Percentiles rank a stretch among this genome's conserved stretches.
Conservation (phyloP, 2,888 invertebrate species). For the Nudaria mundana region DNA sequence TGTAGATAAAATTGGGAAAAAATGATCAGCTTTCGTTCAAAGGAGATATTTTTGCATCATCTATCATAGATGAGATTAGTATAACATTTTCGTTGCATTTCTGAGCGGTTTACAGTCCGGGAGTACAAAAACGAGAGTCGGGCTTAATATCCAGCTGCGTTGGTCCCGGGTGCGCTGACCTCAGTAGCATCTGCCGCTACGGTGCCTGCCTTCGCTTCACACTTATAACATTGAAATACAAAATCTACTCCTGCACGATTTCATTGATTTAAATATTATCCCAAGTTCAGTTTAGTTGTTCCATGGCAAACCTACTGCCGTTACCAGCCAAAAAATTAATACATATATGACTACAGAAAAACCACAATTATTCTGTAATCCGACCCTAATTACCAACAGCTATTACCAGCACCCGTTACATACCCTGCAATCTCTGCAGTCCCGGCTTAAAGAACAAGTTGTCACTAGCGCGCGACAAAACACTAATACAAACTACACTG, state of each 20-base stretch:
- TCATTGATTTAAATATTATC: conserved; percentile 13
- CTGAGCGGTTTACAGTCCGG: conserved; percentile 31
- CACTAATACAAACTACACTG: no score
- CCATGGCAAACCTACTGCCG: no score
- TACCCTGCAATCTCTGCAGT: no score
- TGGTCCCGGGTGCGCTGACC: conserved; percentile 66
- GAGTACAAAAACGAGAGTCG: conserved; percentile 57
- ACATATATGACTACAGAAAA: no score
- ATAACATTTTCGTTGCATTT: conserved; percentile 41
- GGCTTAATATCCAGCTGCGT: conserved; percentile 63
- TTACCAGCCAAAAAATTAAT: conserved; percentile 22
- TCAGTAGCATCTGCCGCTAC: conserved; percentile 62
- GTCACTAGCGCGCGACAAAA: no score
- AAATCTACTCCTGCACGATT: conserved; percentile 19
- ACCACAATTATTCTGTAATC: no score
- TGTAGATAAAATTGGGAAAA: conserved; percentile 11
- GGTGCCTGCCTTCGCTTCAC: conserved; percentile 51
- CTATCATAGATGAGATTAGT: conserved; percentile 28
- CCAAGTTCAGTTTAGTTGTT: background rate
- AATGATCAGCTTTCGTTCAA: conserved; percentile 20
- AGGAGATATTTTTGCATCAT: conserved; percentile 35
- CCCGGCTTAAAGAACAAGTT: no score
- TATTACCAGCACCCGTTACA: no score
- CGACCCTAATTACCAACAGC: no score
- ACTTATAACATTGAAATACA: conserved; percentile 53